Percentiles rank a stretch among this genome's conserved stretches.
These are phyloP conservation scores for Harpagoxenus sublaevis DNA, from an alignment of 2,888 invertebrate genomes.

Conservation along the genomic window DNA sequence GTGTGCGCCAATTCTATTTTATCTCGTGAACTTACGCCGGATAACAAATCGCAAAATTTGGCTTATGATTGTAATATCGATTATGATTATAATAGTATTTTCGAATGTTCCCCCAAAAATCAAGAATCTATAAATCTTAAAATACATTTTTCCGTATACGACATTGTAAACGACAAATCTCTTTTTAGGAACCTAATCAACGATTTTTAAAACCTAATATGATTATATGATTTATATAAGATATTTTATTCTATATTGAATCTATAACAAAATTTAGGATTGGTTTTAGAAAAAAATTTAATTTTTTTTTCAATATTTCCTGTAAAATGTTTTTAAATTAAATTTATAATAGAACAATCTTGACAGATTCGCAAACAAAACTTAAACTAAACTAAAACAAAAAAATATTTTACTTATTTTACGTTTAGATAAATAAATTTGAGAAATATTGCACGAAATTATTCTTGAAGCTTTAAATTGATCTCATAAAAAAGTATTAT, in stretches of 20 bases:
- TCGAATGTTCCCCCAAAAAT: neutral
- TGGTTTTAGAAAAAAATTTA: neutral
- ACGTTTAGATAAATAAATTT: neutral
- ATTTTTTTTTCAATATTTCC: neutral
- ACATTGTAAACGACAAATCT: neutral
- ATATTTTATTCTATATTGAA: too few species aligned
- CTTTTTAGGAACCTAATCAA: neutral
- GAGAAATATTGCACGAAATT: neutral
- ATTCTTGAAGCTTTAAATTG: neutral
- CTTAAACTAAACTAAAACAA: neutral
- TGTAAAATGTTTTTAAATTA: neutral
- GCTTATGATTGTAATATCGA: neutral
- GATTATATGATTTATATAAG: too few species aligned
- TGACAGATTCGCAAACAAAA: neutral
- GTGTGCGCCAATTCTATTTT: neutral
- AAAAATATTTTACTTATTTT: neutral
- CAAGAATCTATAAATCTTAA: neutral
- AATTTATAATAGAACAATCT: neutral
- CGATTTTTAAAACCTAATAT: neutral
- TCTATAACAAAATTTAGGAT: too few species aligned
- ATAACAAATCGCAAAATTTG: conserved; percentile 16
- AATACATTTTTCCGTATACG: neutral
- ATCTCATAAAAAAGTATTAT: neutral
- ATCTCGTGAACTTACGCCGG: neutral
- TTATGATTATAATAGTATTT: neutral